Conservation (phyloP, 1,140 invertebrate genomes). For the Calosoma granatense region DNA sequence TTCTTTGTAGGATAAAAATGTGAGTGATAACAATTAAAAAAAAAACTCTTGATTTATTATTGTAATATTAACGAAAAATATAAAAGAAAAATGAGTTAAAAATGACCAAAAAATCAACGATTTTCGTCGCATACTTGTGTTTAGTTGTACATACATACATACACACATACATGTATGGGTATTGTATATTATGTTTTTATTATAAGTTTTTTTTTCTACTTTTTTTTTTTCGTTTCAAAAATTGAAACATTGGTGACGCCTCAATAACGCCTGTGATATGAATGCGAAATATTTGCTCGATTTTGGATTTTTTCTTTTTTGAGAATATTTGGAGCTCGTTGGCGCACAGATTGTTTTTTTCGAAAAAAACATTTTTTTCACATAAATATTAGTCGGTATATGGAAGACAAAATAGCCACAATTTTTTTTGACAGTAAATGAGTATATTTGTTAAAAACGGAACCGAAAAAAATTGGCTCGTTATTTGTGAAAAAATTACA, state of each 20-base stretch:
- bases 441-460: no score
- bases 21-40: no score
- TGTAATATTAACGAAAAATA: not conserved
- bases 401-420: no score
- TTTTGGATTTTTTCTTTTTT: not conserved
- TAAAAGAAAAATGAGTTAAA: not conserved
- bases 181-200: not conserved
- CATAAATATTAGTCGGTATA: no score
- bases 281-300: not conserved
- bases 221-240: not conserved
- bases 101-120: slow-evolving; percentile 7
- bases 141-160: no score
- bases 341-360: not conserved
- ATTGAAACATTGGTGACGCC: slow-evolving; percentile 2
- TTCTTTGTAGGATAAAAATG: not conserved
- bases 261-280: slow-evolving; percentile 7
- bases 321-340: not conserved
- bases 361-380: not conserved
- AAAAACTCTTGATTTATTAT: not conserved
- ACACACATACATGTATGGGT: no score
- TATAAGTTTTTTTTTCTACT: not conserved
- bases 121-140: no score
- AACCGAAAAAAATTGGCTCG: no score
- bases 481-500: no score
- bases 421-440: not conserved